These are phyloP conservation scores for Pelusios castaneus DNA, from an alignment of 2,113 vertebrate species.

Conservation along the genomic window DNA sequence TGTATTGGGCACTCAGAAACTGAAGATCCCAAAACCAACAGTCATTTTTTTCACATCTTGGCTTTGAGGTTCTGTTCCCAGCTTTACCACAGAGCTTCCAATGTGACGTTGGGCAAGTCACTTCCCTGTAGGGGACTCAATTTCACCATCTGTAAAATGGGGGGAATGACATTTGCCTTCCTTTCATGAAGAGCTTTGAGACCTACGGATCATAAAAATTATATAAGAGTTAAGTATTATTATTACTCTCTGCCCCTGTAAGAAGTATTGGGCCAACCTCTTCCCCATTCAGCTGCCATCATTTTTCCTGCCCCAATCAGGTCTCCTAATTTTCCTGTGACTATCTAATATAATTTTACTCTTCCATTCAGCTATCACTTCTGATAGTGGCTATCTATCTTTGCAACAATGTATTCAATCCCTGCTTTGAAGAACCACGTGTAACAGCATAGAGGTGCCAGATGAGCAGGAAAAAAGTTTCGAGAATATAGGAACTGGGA, in stretches of 20 bases:
- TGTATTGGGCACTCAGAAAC: fast-evolving
- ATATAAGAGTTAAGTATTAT: not conserved
- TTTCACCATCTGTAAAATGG: not conserved
- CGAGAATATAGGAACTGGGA: not conserved
- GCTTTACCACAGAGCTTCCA: not conserved
- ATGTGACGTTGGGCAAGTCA: not conserved
- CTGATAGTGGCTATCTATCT: not conserved
- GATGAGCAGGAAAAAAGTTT: not conserved
- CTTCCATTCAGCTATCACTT: not conserved
- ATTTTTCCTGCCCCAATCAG: not conserved
- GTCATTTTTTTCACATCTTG: not conserved
- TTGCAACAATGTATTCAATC: not conserved
- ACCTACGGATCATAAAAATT: not conserved
- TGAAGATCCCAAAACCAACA: fast-evolving
- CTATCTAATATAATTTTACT: not conserved
- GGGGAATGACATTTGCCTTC: not conserved
- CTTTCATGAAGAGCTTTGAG: not conserved
- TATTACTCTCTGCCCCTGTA: not conserved
- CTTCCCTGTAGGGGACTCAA: not conserved
- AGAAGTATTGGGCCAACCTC: not conserved
- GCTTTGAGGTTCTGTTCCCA: not conserved
- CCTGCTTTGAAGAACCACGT: not conserved
- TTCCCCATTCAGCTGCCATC: not conserved
- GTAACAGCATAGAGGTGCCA: not conserved
- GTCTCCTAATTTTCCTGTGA: not conserved